Conservation (phyloP, 2,113 vertebrate genomes). For the Lampris megalopsis region DNA sequence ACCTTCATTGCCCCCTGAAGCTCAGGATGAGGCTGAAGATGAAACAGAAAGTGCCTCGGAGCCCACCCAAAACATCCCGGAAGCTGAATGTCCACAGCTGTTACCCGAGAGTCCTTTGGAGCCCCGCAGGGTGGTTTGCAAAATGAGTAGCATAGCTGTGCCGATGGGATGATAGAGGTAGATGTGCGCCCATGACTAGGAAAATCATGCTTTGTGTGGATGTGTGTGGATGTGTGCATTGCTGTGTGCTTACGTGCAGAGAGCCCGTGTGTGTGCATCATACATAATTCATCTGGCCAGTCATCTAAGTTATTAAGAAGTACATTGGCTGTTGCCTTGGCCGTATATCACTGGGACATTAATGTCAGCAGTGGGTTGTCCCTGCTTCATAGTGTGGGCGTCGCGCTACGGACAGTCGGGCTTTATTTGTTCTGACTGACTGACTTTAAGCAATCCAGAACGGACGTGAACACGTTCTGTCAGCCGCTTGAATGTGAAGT, state of each 20-base stretch:
- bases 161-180: neutral
- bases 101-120: conserved; percentile 36
- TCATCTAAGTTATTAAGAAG: conserved; percentile 34
- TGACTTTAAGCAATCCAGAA: conserved; percentile 47
- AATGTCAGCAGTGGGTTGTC: conserved; percentile 31
- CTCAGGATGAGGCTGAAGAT: neutral
- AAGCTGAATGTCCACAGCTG: neutral
- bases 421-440: conserved; percentile 72
- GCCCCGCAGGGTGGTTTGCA: conserved; percentile 40
- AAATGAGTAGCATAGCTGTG: conserved; percentile 35
- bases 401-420: conserved; percentile 50
- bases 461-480: conserved; percentile 52
- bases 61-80: neutral
- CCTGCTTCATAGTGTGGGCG: conserved; percentile 6
- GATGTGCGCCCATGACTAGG: conserved; percentile 13
- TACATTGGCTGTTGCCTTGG: conserved; percentile 33
- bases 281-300: conserved; percentile 50
- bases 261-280: conserved; percentile 35
- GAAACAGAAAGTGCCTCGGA: neutral
- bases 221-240: conserved; percentile 15
- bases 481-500: conserved; percentile 59
- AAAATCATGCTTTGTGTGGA: conserved; percentile 7
- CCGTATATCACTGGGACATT: conserved; percentile 11
- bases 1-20: conserved; percentile 9
- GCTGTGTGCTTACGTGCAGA: conserved; percentile 1